These are phyloP conservation scores for Macrosteles quadrilineatus DNA, from an alignment of 1,140 invertebrate species.

Conservation along the genomic window DNA sequence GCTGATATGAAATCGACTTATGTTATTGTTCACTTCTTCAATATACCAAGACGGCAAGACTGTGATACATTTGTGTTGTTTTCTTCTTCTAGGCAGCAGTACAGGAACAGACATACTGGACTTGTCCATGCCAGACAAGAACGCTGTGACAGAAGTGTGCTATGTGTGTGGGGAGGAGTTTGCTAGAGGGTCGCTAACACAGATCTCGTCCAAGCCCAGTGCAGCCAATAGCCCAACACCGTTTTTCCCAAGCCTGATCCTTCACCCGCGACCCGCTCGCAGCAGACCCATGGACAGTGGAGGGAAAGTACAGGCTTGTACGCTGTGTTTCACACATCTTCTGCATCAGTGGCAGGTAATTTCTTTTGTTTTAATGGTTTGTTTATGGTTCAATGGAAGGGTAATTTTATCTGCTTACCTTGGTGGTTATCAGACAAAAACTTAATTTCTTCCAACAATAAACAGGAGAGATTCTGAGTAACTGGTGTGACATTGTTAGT, in stretches of 20 bases:
- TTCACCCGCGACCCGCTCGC: slow-evolving; percentile 77
- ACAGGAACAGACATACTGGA: slow-evolving; percentile 72
- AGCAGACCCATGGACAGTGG: slow-evolving; percentile 82
- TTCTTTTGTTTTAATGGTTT: background rate
- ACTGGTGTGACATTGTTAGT: too few relatives aligned
- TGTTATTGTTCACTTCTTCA: too few relatives aligned
- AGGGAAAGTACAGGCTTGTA: slow-evolving; percentile 74
- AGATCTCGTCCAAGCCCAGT: slow-evolving; percentile 60
- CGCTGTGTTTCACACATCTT: slow-evolving; percentile 77
- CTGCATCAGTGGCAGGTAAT: slow-evolving; percentile 77
- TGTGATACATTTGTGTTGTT: too few relatives aligned
- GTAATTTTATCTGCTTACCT: too few relatives aligned
- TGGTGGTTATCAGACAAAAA: too few relatives aligned
- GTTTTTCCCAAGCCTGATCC: slow-evolving; percentile 82
- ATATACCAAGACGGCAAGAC: too few relatives aligned
- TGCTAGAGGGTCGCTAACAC: slow-evolving; percentile 70
- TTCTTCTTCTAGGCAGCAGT: slow-evolving; percentile 19
- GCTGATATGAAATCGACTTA: too few relatives aligned
- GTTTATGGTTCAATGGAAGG: background rate
- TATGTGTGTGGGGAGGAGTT: slow-evolving; percentile 88
- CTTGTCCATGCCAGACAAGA: slow-evolving; percentile 88
- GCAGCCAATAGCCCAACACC: slow-evolving; percentile 48
- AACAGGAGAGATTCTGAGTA: too few relatives aligned
- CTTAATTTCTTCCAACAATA: too few relatives aligned
- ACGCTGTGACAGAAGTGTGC: slow-evolving; percentile 84